Evolutionary conservation across 2,113 vertebrate species (phyloP), one percentile per base, ranked within the genome.

Genomic region (Tetrax tetrax): DNA sequence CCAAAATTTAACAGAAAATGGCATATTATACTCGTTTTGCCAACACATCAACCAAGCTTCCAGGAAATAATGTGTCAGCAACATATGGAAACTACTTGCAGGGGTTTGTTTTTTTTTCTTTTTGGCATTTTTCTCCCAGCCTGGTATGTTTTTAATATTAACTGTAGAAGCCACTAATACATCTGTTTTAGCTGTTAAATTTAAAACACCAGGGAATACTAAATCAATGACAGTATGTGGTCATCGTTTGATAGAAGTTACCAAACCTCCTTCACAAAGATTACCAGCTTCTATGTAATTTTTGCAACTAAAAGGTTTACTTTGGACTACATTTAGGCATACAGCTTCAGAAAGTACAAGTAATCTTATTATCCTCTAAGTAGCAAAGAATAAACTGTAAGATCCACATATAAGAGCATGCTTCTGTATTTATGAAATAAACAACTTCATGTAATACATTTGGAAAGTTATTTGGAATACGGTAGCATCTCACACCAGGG

Each of bases 41-140:
- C 85, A 91, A 82, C 33, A 43, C 37, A 81, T 63, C 64, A 83
- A 70, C n/a, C 66, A 64, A 43, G 47, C 56, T 85, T 88, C 83
- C 79, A 92, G 89, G 88, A 94, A 93, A 97, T 12, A 74, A 35
- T 9, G 57, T 51, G 70, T 93, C 90, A 93, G 71, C 72, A 93
- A 64, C 82, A 93, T 64, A 57, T 43, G 80, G 89, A 95, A 96
- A 93, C 54, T 56, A 70, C 43, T 65, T 92, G 29, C 47, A 82
- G 12, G 6, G 8, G 2, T 0, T 9, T 9, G 38, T 38, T 38
- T 38, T 38, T 38, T 29, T 80, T 66, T n/a, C n/a, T 41, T 43
- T 75, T 66, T 65, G 47, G 66, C 76, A 65, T 84, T 90, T 89
- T 4, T 93, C n/a, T 68, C 41, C 18, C 81, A 95, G 48, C 13